Conservation (phyloP, 1,140 invertebrate genomes). For the Lerema accius region DNA sequence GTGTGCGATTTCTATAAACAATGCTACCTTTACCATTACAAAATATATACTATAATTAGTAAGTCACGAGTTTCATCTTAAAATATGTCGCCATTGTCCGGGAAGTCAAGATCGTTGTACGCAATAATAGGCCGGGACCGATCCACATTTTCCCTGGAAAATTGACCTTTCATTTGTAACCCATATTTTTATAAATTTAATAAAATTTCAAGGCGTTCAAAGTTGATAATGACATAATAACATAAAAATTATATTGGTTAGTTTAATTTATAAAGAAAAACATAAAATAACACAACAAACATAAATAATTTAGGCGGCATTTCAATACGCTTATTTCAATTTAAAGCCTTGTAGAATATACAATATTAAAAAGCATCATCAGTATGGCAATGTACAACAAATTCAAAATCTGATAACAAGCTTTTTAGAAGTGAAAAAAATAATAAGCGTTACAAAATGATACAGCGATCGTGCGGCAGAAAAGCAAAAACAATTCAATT, state of each 20-base stretch:
- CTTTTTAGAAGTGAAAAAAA: background rate
- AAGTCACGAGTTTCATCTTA: constrained; percentile 56
- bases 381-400: background rate
- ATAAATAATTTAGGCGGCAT: too few species aligned
- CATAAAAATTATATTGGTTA: too few species aligned
- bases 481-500: constrained; percentile 20
- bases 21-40: constrained; percentile 1
- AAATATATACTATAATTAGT: background rate
- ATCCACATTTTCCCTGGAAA: constrained; percentile 85
- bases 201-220: background rate
- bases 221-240: background rate
- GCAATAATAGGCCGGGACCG: constrained; percentile 88
- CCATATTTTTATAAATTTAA: constrained; percentile 26
- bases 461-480: constrained; percentile 23
- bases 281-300: too few species aligned
- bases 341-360: too few species aligned
- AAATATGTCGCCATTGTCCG: constrained; percentile 88
- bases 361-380: too few species aligned
- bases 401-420: background rate
- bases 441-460: constrained; percentile 21
- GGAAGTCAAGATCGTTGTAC: constrained; percentile 93
- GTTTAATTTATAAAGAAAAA: background rate
- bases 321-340: too few species aligned
- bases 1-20: too few species aligned
- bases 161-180: constrained; percentile 59